Base-by-base conservation (phyloP, 2,113 vertebrate genomes). In the Archocentrus centrarchus region DNA sequence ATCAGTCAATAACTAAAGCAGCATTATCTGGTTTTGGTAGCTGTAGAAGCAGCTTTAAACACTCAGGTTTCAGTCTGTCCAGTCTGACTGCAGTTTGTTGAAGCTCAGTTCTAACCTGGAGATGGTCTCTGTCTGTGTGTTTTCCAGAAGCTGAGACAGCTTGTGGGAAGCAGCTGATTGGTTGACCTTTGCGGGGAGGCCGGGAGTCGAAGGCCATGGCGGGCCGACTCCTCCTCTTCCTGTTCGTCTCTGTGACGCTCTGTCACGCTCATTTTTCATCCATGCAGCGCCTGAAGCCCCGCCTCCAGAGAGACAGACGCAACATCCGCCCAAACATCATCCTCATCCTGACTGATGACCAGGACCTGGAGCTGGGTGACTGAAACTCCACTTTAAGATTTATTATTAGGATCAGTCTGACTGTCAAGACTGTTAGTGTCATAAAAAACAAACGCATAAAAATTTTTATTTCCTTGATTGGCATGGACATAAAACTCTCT, bases 271-370 rank as follows among this genome's bases (percentile, higher is more conserved):
- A 96, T 15, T 96, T 97, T 93, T 95, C 95, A 80, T 95, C 97
- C 14, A 96, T 95, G 66, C 97, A 97, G 75, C 97, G 96, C 63
- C 95, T 97, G 89, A 99, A 98, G 87, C 96, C 97, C 90, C 96
- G 97, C 88, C 97, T 97, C 88, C 98, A 98, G 94, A 96, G 97
- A 78, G 98, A 99, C 92, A 96, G 97, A 22, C 96, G 97, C 79
- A 99, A 99, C 94, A 99, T 99, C 93, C 96, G 98, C 6, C 98
- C 98, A 35, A 99, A 99, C 95, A 97, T 99, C 95, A 98, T 99
- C 93, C 97, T 99, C 44, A 96, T 99, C 93, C 96, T 99, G 91
- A 99, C 98, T 0, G 98, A 99, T 7, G 98, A 99, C 94, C 98
- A 99, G 93, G 98, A 99, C 85, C 96, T 97, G 83, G 98, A 99